Evolutionary conservation across 2,888 invertebrate species (phyloP).

Genomic region (Tigriopus californicus): DNA sequence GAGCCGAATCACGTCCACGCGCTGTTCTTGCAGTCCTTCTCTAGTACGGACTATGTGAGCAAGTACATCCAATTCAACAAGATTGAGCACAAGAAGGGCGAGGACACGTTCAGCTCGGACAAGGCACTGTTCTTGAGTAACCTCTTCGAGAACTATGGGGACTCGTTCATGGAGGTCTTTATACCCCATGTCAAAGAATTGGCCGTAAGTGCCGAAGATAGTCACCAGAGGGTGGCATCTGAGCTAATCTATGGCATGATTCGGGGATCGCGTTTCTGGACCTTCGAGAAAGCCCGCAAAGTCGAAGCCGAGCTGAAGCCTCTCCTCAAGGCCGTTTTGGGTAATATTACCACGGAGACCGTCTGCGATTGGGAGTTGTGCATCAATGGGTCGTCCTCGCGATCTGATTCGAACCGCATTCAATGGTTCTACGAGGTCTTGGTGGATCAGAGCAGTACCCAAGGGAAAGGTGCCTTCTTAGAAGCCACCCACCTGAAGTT

Average conservation of each 20-base stretch:
- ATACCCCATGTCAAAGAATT: background rate
- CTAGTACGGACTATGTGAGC: background rate
- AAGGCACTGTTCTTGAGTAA: conserved; percentile 1
- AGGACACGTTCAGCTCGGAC: conserved; percentile 11
- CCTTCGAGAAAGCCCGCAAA: background rate
- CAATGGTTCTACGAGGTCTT: conserved; percentile 5
- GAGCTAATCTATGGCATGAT: conserved; percentile 11
- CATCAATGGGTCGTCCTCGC: background rate
- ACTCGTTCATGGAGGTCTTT: background rate
- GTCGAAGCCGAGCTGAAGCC: background rate
- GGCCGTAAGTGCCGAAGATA: background rate
- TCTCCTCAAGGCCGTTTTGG: background rate
- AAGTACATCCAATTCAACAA: conserved; percentile 13
- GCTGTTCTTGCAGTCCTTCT: background rate
- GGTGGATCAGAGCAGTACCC: background rate
- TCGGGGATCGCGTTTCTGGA: conserved; percentile 10
- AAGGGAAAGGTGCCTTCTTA: background rate
- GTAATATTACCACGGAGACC: conserved; percentile 8
- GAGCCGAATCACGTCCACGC: background rate
- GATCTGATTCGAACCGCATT: conserved; percentile 1
- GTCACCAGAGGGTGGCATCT: conserved; percentile 6
- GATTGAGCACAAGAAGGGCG: conserved; percentile 13
- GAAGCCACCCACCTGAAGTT: background rate
- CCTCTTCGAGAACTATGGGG: conserved; percentile 4
- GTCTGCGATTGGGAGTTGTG: conserved; percentile 12